Percentiles rank a stretch among this genome's conserved stretches.
phyloP scores from a whole-genome alignment of 37 sponge, comb jelly and placozoan species.

The Aplysina aerophoba region DNA sequence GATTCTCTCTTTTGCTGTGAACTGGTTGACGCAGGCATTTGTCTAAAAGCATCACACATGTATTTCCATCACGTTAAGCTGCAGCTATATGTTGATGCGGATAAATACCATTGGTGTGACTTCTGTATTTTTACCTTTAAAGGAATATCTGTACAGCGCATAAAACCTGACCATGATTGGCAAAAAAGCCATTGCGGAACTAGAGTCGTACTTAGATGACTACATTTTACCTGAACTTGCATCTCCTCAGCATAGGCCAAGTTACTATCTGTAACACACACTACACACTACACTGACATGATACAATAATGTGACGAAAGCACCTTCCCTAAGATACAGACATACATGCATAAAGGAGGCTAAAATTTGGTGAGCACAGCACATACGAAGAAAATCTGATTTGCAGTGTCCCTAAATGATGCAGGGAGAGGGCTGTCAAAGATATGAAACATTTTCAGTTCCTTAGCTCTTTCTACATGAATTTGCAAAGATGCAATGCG shows the following conservation, averaged over 20 bases:
- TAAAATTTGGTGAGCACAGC: constrained; percentile 48
- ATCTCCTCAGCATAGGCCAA: constrained; percentile 25
- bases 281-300: not conserved
- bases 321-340: not conserved
- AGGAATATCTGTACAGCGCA: too few relatives aligned
- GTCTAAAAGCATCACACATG: too few relatives aligned
- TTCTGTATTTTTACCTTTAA: too few relatives aligned
- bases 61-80: too few relatives aligned
- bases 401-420: constrained; percentile 28
- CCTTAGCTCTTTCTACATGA: constrained; percentile 59
- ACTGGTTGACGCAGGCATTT: too few relatives aligned
- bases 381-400: constrained; percentile 63
- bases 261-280: constrained; percentile 8
- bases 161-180: constrained; percentile 34
- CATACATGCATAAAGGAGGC: constrained; percentile 24
- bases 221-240: too few relatives aligned
- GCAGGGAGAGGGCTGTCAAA: constrained; percentile 48
- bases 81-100: too few relatives aligned
- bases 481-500: constrained; percentile 59
- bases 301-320: not conserved
- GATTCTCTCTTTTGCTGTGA: too few relatives aligned
- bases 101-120: too few relatives aligned
- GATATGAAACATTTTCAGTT: constrained; percentile 60
- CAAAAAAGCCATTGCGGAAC: constrained; percentile 8
- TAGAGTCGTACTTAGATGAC: constrained; percentile 39